A percentile compares a stretch with the other conserved stretches of the same genome.
Conservation (phyloP, 2,888 invertebrate species). For the Aphidius colemani region DNA sequence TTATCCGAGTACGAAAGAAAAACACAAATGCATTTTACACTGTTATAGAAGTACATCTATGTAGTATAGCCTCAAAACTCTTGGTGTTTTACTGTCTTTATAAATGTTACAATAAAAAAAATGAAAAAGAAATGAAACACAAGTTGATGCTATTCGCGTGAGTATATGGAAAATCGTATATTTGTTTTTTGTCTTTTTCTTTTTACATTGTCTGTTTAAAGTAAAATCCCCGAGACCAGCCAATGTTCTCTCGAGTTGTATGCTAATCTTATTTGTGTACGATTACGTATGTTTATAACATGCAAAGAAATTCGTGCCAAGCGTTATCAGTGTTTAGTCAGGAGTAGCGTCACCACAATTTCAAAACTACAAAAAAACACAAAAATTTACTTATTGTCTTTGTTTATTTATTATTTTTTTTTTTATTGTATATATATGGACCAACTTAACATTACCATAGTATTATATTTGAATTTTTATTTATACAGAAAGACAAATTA, state of each 20-base stretch:
- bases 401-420: too few relatives aligned
- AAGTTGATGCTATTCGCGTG: too few relatives aligned
- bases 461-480: too few relatives aligned
- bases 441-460: too few relatives aligned
- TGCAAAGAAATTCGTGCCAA: constrained; percentile 57
- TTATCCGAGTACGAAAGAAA: not conserved
- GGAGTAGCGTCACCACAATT: constrained; percentile 44
- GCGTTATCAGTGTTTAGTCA: constrained; percentile 60
- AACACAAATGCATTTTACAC: constrained; percentile 9
- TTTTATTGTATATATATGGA: too few relatives aligned
- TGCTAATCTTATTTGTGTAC: constrained; percentile 61
- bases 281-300: constrained; percentile 61
- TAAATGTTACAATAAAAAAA: constrained; percentile 1
- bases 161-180: not conserved
- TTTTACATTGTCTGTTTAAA: constrained; percentile 1
- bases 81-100: not conserved
- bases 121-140: too few relatives aligned
- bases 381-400: too few relatives aligned
- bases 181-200: constrained; percentile 21
- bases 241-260: constrained; percentile 44
- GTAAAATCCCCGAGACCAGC: constrained; percentile 23
- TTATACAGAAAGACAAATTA: too few relatives aligned
- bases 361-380: too few relatives aligned
- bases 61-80: constrained; percentile 2
- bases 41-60: not conserved